phyloP scores from a whole-genome alignment of 1,140 invertebrate genomes.

The Cylas formicarius region DNA sequence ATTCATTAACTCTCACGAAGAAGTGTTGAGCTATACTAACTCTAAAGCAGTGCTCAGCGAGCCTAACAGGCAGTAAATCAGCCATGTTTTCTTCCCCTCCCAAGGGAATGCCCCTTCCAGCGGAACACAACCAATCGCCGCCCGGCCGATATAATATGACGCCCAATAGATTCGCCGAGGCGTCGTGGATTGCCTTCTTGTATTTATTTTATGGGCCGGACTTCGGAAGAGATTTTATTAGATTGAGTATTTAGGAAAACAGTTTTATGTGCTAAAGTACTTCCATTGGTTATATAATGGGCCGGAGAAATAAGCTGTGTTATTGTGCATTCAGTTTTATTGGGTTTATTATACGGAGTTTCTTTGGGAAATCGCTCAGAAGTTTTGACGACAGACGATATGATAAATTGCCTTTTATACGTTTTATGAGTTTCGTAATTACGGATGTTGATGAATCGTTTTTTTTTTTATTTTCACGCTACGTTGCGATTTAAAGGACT shows the following conservation, averaged over 20 bases:
- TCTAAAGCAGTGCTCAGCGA: slow-evolving; percentile 25
- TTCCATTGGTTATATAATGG: slow-evolving; percentile 37
- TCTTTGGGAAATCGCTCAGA: no score
- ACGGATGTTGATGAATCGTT: no score
- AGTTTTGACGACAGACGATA: no score
- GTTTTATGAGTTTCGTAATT: no score
- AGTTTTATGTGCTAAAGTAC: slow-evolving; percentile 37
- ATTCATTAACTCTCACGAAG: slow-evolving; percentile 14
- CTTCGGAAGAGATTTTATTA: slow-evolving; percentile 38
- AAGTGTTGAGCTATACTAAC: slow-evolving; percentile 35
- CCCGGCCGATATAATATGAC: slow-evolving; percentile 18
- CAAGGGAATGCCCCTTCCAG: slow-evolving; percentile 18
- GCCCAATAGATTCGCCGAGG: slow-evolving; percentile 27
- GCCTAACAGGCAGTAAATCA: slow-evolving; percentile 37
- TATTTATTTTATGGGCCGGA: slow-evolving; percentile 40
- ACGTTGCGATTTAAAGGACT: no score
- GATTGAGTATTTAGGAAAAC: slow-evolving; percentile 40
- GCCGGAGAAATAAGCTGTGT: slow-evolving; percentile 23
- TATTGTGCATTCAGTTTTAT: slow-evolving; percentile 32
- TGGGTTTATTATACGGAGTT: no score
- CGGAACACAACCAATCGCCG: slow-evolving; percentile 20
- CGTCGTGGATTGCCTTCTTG: slow-evolving; percentile 27
- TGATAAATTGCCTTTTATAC: no score
- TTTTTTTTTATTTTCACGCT: no score
- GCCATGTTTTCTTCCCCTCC: slow-evolving; percentile 38